A percentile compares a stretch with the other conserved stretches of the same genome.
phyloP scores from a whole-genome alignment of 2,888 invertebrate species.

The Heliconius erato region DNA sequence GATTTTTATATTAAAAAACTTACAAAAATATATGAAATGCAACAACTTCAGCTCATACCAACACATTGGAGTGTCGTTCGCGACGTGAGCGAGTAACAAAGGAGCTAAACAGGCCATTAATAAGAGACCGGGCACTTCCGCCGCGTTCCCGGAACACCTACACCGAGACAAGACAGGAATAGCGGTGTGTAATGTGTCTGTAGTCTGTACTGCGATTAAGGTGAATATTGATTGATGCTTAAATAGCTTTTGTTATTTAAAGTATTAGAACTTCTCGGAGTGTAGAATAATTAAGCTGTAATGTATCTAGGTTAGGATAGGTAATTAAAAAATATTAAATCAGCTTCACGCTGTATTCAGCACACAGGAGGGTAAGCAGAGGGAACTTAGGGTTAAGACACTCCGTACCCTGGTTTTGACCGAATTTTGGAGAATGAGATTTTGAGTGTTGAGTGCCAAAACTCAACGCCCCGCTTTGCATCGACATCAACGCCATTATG shows the following conservation, averaged over 20 bases:
- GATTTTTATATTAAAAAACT: too few species aligned
- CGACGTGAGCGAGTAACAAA: slow-evolving; percentile 83
- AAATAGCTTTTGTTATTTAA: not conserved
- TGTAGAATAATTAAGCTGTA: not conserved
- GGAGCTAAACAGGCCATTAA: slow-evolving; percentile 85
- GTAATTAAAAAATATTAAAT: too few species aligned
- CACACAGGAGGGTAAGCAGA: too few species aligned
- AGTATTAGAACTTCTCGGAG: not conserved
- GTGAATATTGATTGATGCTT: slow-evolving; percentile 59
- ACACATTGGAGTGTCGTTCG: slow-evolving; percentile 65
- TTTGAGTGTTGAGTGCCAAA: too few species aligned
- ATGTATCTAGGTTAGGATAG: not conserved
- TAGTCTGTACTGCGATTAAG: slow-evolving; percentile 52
- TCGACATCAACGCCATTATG: too few species aligned
- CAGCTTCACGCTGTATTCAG: too few species aligned
- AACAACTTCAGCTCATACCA: slow-evolving; percentile 32
- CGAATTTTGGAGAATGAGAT: too few species aligned
- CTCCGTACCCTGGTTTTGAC: too few species aligned
- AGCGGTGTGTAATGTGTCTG: slow-evolving; percentile 64
- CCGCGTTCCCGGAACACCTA: slow-evolving; percentile 80
- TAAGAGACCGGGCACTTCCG: slow-evolving; percentile 84
- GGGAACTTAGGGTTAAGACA: too few species aligned
- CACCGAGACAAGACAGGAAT: slow-evolving; percentile 81
- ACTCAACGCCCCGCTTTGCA: too few species aligned
- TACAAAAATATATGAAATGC: not conserved